These are phyloP conservation scores for Orientallactaga bullata DNA, from an alignment of 2,113 vertebrate species.

Conservation along the genomic window DNA sequence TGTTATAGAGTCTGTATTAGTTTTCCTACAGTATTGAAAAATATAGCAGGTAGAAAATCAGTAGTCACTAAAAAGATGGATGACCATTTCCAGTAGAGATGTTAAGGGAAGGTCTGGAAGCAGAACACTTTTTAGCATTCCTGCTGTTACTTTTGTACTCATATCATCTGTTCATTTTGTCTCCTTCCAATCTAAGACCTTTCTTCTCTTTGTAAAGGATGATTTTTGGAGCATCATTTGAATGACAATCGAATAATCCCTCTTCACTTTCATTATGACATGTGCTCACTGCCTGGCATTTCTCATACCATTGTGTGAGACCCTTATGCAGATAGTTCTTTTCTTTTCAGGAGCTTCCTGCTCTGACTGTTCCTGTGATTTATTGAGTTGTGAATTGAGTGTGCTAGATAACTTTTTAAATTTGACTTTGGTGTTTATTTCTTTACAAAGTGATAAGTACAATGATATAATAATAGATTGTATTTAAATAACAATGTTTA, in stretches of 20 bases:
- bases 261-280: conserved; percentile 49
- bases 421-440: conserved; percentile 51
- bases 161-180: background rate
- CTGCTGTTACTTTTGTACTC: background rate
- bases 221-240: conserved; percentile 19
- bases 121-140: background rate
- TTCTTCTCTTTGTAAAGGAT: conserved; percentile 21
- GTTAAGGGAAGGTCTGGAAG: background rate
- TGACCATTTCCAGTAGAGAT: background rate
- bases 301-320: conserved; percentile 26
- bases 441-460: background rate
- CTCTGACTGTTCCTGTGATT: conserved; percentile 53
- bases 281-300: conserved; percentile 16
- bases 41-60: background rate
- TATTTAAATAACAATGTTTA: background rate
- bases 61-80: background rate
- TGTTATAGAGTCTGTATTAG: background rate
- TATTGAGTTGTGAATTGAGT: conserved; percentile 50
- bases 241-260: background rate
- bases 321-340: background rate
- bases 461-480: background rate
- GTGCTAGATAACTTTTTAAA: conserved; percentile 58
- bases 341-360: conserved; percentile 21
- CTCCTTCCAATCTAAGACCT: background rate
- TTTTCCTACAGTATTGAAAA: background rate